Base-by-base conservation (phyloP, 2,888 invertebrate species). In the Falcaria lacertinaria region DNA sequence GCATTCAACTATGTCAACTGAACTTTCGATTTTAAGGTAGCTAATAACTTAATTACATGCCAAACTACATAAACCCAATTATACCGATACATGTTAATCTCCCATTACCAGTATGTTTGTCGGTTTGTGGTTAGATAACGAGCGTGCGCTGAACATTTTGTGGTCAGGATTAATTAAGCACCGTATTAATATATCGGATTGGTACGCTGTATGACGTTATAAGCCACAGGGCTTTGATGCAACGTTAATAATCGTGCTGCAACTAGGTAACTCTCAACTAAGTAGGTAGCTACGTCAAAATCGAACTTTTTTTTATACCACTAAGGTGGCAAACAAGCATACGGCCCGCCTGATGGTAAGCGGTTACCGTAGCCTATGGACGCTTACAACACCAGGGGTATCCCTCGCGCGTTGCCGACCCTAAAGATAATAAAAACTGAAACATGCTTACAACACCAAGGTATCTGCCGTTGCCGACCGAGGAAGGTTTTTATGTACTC, bases 121-220 rank as follows among this genome's bases (percentile, higher is more conserved):
- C 19, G 19, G 35, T 11, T 36, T 17, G 13, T 17, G 35, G 19
- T 36, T 13, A 17, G 13, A 19, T 36, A 17, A 36, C 35, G 19
- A 2, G n/a, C 19, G 19, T 36, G 17, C 22, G 32, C 41, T 15
- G 35, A 35, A 41, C 44, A 41, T n/a, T 45, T 44, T 44, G 50
- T 36, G 50, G 52, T 36, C 13, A n/a, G 34, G 37, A 39, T 41
- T 50, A 52, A 52, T 50, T 52, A 47, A 44, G 42, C 42, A 17
- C n/a, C 3, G 13, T 17, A 46, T 37, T 38, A 40, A 38, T 47
- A 42, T 43, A 48, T 42, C 3, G 13, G 19, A 36, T 6, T 17
- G 19, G 13, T 5, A n/a, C 32, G n/a, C 7, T 17, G 35, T 35
- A 42, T 14, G 44, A 14, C 37, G 16, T 41, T 39, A 19, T 13